Base-by-base conservation (phyloP, 2,113 vertebrate genomes). In the Meles meles region DNA sequence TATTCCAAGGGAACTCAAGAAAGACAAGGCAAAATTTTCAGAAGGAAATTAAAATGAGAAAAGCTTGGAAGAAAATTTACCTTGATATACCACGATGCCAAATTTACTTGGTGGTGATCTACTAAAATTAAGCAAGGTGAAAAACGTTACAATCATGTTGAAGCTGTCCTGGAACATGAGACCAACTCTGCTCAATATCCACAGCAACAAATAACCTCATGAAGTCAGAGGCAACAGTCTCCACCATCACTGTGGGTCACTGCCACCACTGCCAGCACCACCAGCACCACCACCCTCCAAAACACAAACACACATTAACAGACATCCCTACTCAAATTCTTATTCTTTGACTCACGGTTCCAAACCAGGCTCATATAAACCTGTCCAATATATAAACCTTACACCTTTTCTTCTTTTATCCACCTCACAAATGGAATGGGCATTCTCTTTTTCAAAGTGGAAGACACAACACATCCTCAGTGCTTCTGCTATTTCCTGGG, bases 21-120 rank as follows among this genome's bases (percentile, higher is more conserved):
- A 87, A 84, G 61, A 91, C 42, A 57, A 83, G 15, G 27, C 5
- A 92, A 89, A 90, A 37, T 87, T 82, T 82, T 18, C 31, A 81
- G 44, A 86, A 96, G 69, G 17, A 97, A 91, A 86, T 86, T 59
- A 76, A 74, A 80, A 81, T 63, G 23, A 92, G 39, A 77, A 93
- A 90, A 91, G 13, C 12, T 76, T 71, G 5, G 15, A 90, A 34
- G 80, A 89, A 81, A 90, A 61, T 76, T 29, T 57, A 23, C 23
- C 11, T 80, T 0, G 0, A 44, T 42, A 92, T 10, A 83, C 34
- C 39, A 69, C n/a, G 29, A 82, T 88, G 77, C n/a, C 79, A 82
- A 34, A 20, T 27, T 21, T 95, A 93, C 85, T 93, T 72, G 61
- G 42, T 52, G 81, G 29, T 67, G 67, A 88, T 91, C 92, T 96